Conservation (phyloP, 2,113 vertebrate species). For the Aleadryas rufinucha region DNA sequence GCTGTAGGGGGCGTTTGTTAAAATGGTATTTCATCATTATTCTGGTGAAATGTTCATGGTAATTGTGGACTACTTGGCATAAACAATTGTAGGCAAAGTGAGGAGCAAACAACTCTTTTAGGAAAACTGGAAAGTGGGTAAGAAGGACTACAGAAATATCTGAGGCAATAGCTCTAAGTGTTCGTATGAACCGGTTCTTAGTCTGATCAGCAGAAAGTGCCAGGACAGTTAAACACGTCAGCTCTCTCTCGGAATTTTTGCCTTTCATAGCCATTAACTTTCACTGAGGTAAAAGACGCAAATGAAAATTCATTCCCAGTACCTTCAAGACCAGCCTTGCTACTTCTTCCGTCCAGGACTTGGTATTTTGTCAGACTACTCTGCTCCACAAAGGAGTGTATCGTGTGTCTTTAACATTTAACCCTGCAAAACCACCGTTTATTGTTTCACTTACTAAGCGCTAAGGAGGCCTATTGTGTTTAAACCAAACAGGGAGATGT, state of each 20-base stretch:
- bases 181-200: accelerated
- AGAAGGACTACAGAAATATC: no score
- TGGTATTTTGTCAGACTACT: background rate
- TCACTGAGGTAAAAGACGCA: background rate
- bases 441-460: background rate
- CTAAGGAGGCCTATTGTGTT: background rate
- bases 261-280: background rate
- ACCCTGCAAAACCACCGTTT: background rate
- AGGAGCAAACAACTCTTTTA: background rate
- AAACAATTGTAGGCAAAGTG: background rate
- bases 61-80: background rate
- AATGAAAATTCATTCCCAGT: background rate
- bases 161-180: no score
- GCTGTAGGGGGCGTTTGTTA: background rate
- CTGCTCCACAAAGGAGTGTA: background rate
- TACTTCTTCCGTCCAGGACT: background rate
- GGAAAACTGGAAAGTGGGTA: background rate
- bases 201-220: background rate
- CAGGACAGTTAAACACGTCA: background rate
- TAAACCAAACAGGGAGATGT: background rate
- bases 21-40: background rate
- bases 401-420: accelerated
- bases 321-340: background rate
- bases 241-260: background rate
- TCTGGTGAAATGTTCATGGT: background rate